Percentiles rank a stretch among this genome's conserved stretches.
Evolutionary conservation across 37 sponge, comb jelly and placozoan genomes (phyloP).

Genomic region (Beroe ovata): DNA sequence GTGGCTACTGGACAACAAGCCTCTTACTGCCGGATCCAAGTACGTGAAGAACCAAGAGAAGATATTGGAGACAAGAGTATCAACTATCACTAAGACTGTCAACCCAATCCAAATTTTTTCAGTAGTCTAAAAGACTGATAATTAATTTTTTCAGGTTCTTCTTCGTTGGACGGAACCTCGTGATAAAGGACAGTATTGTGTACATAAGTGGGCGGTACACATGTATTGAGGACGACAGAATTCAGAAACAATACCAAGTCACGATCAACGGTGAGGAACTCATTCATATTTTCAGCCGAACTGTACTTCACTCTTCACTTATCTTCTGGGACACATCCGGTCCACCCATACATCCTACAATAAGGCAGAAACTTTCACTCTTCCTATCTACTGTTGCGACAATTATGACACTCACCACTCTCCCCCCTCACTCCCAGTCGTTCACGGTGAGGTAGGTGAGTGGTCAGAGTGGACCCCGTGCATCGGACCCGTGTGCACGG

Average conservation of each 20-base stretch:
- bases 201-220: constrained; percentile 28
- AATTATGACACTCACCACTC: too few relatives aligned
- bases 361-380: too few relatives aligned
- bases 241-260: constrained; percentile 6
- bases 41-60: neutral
- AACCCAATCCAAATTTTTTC: too few relatives aligned
- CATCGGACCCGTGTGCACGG: constrained; percentile 9
- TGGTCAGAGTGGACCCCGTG: constrained; percentile 13
- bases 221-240: neutral
- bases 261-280: neutral
- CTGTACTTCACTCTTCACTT: too few relatives aligned
- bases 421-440: too few relatives aligned
- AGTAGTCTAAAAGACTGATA: too few relatives aligned
- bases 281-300: too few relatives aligned
- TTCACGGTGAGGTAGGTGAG: neutral
- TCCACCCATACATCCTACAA: too few relatives aligned
- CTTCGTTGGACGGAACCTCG: constrained; percentile 26
- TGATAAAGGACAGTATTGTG: constrained; percentile 14
- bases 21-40: constrained; percentile 38
- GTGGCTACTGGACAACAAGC: constrained; percentile 1
- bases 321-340: too few relatives aligned
- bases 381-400: too few relatives aligned
- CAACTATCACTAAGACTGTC: too few relatives aligned
- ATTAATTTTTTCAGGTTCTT: constrained; percentile 17
- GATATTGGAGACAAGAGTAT: too few relatives aligned